These are phyloP conservation scores for Papilio xuthus DNA, from an alignment of 1,140 invertebrate species.

Conservation along the genomic window DNA sequence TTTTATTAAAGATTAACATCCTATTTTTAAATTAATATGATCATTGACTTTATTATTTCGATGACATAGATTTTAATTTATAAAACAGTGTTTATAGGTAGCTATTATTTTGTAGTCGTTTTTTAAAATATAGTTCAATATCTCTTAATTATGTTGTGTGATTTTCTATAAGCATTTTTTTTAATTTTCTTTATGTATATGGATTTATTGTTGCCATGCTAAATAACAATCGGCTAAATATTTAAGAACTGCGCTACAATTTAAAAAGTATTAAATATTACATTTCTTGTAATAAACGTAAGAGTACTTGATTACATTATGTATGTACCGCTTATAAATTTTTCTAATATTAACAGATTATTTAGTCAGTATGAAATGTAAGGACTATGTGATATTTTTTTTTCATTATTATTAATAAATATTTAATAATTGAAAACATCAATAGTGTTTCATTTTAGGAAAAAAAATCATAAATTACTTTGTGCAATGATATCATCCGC, in stretches of 20 bases:
- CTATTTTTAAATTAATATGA: no score
- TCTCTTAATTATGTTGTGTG: constrained; percentile 11
- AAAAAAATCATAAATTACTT: background rate
- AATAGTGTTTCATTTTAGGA: constrained; percentile 38
- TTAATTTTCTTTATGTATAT: background rate
- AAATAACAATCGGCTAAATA: background rate
- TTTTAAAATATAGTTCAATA: constrained; percentile 20
- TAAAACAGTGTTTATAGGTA: constrained; percentile 6
- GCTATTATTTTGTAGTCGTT: constrained; percentile 10
- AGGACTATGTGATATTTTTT: constrained; percentile 77
- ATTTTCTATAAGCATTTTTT: background rate
- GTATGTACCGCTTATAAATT: constrained; percentile 35
- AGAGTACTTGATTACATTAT: background rate
- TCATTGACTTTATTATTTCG: background rate
- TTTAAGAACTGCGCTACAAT: constrained; percentile 5
- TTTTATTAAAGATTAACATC: no score
- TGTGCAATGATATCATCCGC: background rate
- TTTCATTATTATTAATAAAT: constrained; percentile 71
- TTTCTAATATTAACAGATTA: constrained; percentile 57
- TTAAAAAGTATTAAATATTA: constrained; percentile 23
- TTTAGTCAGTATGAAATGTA: constrained; percentile 66
- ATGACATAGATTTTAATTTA: constrained; percentile 1
- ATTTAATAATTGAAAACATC: constrained; percentile 53
- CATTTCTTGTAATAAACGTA: constrained; percentile 18
- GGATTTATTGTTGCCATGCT: background rate